phyloP scores from a whole-genome alignment of 2,797 vertebrate genomes.

The Lophotriccus pileatus region DNA sequence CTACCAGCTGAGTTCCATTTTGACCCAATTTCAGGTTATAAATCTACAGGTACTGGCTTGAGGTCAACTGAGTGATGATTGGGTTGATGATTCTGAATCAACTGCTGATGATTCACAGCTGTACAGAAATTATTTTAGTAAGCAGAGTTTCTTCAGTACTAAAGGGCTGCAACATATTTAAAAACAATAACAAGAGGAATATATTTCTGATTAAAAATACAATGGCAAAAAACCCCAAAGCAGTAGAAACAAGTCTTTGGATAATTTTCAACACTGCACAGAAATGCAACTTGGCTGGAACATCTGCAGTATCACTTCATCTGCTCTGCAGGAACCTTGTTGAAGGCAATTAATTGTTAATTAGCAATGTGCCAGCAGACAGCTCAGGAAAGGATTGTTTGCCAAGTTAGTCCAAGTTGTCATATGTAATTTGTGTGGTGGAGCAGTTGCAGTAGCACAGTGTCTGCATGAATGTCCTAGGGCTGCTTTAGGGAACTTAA shows the following conservation, averaged over 20 bases:
- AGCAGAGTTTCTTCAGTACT: background rate
- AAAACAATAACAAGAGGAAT: background rate
- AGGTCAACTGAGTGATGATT: background rate
- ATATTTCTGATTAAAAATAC: background rate
- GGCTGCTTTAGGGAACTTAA: background rate
- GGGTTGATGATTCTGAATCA: too few relatives aligned
- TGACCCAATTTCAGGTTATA: background rate
- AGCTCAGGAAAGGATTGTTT: constrained; percentile 1
- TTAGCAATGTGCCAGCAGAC: constrained; percentile 14
- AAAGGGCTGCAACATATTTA: background rate
- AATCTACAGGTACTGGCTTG: background rate
- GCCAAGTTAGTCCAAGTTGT: background rate
- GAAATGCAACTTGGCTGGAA: background rate
- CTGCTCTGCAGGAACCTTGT: constrained; percentile 6
- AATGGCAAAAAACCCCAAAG: background rate
- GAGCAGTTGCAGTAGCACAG: background rate
- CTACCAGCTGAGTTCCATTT: background rate
- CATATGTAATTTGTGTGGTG: background rate
- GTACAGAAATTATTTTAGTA: background rate
- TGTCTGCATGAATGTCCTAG: background rate
- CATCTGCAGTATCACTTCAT: constrained; percentile 1
- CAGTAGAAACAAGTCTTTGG: background rate
- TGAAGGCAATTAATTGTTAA: constrained; percentile 59
- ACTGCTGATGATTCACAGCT: background rate
- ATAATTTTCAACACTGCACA: background rate